Base-by-base conservation (phyloP, 1,140 invertebrate genomes). In the Contarinia nasturtii region DNA sequence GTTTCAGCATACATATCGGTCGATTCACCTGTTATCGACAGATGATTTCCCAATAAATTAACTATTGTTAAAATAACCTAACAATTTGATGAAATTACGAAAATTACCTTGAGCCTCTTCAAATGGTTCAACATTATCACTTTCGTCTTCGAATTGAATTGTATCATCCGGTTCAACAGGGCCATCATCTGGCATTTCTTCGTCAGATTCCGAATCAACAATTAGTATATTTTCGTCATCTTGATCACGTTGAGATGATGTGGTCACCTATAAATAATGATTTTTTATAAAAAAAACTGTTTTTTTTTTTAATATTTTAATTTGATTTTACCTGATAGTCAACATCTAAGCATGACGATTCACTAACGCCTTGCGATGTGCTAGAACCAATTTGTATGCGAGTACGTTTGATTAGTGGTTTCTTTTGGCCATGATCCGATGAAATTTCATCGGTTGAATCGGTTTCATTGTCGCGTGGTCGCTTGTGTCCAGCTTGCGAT, bases 181-280 rank as follows among this genome's bases (percentile, higher is more conserved):
- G 22, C 67, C 67, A 40, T 69, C 73, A 55, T 72, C 74, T 44
- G 69, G 70, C 33, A 71, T 74, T 48, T 67, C 68, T 43, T 67
- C 68, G 33, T 65, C 63, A 47, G 74, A 73, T 15, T 77, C 75
- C 36, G 76, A 74, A 47, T 82, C 79, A 21, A 80, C 76, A 19
- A 81, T 79, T 15, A 82, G 77, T 15, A 86, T 77, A 21, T 83
- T 77, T 51, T 86, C 82, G 60, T 84, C 80, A 52, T 83, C 80
- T 54, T 84, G 81, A 58, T 86, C 82, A 22, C 81, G 72, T 56
- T 84, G 82, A 19, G 81, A 84, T 3, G 82, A 85, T 0, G 83
- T 86, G 2, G 83, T 82, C 38, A 86, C 81, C 66, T 85, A 27
- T 3, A 27, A 27, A 27, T 27, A 5, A 27, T 27, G 27, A 27